phyloP scores from a whole-genome alignment of 2,113 vertebrate species.

The Vulpes ferrilata region DNA sequence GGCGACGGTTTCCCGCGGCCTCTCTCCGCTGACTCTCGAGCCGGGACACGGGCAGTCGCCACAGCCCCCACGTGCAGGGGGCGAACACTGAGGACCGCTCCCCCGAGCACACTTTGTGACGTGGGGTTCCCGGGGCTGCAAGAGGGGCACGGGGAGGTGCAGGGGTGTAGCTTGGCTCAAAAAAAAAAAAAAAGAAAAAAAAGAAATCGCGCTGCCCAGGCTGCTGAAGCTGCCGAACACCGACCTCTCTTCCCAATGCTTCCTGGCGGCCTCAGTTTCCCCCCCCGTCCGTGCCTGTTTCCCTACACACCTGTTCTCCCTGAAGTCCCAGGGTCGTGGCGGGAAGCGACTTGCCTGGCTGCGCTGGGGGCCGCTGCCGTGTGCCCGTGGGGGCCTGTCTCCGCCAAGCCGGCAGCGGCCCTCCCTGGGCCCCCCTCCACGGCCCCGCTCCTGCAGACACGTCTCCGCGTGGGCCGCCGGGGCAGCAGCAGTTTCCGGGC shows the following conservation, averaged over 20 bases:
- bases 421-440: background rate
- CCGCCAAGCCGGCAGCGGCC: slow-evolving; percentile 82
- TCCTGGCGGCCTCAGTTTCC: background rate
- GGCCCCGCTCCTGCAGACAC: slow-evolving; percentile 73
- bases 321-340: background rate
- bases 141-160: background rate
- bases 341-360: fast-evolving
- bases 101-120: background rate
- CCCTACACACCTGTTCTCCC: background rate
- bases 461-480: slow-evolving; percentile 71
- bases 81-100: fast-evolving
- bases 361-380: background rate
- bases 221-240: slow-evolving; percentile 13
- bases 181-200: background rate
- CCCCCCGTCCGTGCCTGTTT: background rate
- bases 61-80: background rate
- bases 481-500: slow-evolving; percentile 89
- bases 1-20: background rate
- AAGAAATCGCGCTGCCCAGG: background rate
- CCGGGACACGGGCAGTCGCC: background rate
- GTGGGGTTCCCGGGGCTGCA: background rate
- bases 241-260: background rate
- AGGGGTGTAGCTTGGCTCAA: background rate
- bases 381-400: slow-evolving; percentile 85
- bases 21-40: background rate